Conservation (phyloP, 2,797 vertebrate species). For the Crotalus adamanteus region DNA sequence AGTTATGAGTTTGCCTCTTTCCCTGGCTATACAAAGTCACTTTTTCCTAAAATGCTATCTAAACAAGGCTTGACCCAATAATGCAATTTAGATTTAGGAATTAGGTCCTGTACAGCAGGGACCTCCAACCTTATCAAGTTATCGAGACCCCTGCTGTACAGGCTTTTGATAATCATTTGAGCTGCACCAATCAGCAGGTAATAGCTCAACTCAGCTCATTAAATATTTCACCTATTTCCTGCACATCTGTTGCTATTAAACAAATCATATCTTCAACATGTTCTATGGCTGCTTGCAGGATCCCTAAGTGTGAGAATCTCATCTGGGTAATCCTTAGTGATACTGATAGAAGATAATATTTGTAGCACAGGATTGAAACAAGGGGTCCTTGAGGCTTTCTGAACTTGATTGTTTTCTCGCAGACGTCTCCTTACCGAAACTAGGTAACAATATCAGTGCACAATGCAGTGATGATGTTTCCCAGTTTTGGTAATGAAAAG, state of each 20-base stretch:
- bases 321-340: neutral
- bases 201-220: neutral
- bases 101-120: too few relatives aligned
- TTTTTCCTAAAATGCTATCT: neutral
- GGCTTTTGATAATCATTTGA: neutral
- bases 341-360: neutral
- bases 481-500: neutral
- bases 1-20: neutral
- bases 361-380: neutral
- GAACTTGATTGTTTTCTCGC: neutral
- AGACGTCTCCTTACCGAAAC: neutral
- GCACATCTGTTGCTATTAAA: neutral
- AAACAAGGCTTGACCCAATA: neutral
- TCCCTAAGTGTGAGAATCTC: neutral
- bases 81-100: neutral
- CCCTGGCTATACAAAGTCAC: neutral
- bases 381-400: neutral
- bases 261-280: neutral
- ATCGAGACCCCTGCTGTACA: too few relatives aligned
- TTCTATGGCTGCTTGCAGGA: neutral
- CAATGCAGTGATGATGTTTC: neutral
- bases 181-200: neutral
- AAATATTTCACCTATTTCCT: slow-evolving; percentile 1
- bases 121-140: too few relatives aligned
- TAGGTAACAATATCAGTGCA: neutral